Base-by-base conservation (phyloP, 2,888 invertebrate genomes). In the Rhamphomyia laevipes region DNA sequence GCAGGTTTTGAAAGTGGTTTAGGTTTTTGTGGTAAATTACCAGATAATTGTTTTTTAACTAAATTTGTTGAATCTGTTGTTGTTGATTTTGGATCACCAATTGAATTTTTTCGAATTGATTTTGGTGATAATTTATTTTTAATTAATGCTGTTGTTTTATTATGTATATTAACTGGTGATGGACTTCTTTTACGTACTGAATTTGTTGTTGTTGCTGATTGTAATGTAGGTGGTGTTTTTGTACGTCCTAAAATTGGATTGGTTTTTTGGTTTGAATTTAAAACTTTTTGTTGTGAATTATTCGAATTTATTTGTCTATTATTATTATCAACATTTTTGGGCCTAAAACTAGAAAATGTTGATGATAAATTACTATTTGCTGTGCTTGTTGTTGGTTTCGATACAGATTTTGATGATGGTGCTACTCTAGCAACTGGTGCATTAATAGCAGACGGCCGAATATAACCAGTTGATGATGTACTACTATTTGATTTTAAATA, bases 391-490 rank as follows among this genome's bases (percentile, higher is more conserved):
- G 43, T 44, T 31, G 41, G 45, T 13, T 40, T 40, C 2, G 18
- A 40, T 7, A 27, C 23, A 35, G 12, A 5, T 35, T 35, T 60
- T 9, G 64, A 59, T 43, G 61, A 55, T 37, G 68, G 71, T 1
- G 73, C 67, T 17, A 71, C 67, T 17, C 71, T 62, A 5, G 69
- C 69, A 47, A 71, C 64, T 5, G 84, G 85, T 33, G 81, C 75
- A 60, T 84, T 85, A 0, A 84, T 75, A 0, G 81, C 78, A 10
- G 84, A 80, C 0, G 87, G 82, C 56, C 81, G 78, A 48, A 86
- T 74, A 62, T 86, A 86, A 0, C 83, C 83, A 52, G 83, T 84
- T 38, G 82, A 82, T 0, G 84, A 82, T 0, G 81, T 78, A 18
- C 78, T 76, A 58, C 74, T 74, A 42, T 69, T 76, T 1, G 80